Percentiles rank a stretch among this genome's conserved stretches.
Conservation (phyloP, 2,888 invertebrate genomes). For the Choreutis nemorana region DNA sequence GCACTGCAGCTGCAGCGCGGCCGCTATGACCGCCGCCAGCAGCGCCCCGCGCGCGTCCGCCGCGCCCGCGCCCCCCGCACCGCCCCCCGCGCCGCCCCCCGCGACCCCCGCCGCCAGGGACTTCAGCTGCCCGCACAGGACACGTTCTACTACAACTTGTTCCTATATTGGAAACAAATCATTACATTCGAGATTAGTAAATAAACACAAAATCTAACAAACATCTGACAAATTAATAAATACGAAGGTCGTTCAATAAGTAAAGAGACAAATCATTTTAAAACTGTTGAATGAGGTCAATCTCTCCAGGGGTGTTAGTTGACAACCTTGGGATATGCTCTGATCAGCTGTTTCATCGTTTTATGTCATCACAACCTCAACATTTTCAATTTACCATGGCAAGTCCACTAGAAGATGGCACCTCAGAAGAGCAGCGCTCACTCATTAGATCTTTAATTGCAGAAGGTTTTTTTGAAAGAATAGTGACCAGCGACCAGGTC, state of each 20-base stretch:
- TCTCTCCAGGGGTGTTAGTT: too few species aligned
- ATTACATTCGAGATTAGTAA: not conserved
- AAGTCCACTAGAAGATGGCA: too few species aligned
- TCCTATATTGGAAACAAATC: constrained; percentile 30
- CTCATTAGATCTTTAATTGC: too few species aligned
- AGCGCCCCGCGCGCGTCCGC: constrained; percentile 24
- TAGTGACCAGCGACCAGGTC: too few species aligned
- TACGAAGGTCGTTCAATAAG: not conserved
- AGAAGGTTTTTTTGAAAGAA: too few species aligned
- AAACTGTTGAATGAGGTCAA: too few species aligned
- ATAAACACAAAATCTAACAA: not conserved
- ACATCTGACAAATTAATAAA: not conserved
- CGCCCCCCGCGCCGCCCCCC: constrained; percentile 11
- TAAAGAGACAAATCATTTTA: too few species aligned
- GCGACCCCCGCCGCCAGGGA: constrained; percentile 12
- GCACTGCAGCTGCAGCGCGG: constrained; percentile 38
- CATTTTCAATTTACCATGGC: too few species aligned
- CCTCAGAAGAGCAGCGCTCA: too few species aligned
- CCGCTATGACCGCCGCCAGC: constrained; percentile 37
- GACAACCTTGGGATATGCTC: too few species aligned
- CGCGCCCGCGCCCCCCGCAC: constrained; percentile 10
- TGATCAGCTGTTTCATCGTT: too few species aligned
- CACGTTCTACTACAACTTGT: constrained; percentile 43
- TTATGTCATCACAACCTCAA: too few species aligned
- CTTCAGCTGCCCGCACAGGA: constrained; percentile 31